Evolutionary conservation across 30 jellyfish, hydroid and myxozoan species (phyloP), one percentile per base, ranked within the genome.

Genomic region (Cassiopea andromeda): DNA sequence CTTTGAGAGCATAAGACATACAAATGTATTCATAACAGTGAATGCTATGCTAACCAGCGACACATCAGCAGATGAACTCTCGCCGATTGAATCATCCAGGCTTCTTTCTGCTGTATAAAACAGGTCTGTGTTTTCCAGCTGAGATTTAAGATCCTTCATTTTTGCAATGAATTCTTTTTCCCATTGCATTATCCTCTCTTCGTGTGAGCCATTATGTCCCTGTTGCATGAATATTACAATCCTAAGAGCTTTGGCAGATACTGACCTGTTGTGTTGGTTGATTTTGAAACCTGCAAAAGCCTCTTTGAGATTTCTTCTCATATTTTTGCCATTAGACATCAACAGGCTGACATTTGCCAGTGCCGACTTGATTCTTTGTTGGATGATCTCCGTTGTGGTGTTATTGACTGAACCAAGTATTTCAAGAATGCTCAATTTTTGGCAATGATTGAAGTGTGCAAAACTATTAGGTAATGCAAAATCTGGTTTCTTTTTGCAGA

Each of bases 21-120:
- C 78, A 80, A 93, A 88, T 59, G 94, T 93, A 2, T 76, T 82
- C 98, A 93, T 93, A 4, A 93, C 71, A 43, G 94, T 69, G 73
- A 93, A 87, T 16, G 98, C 57, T 2, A 93, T 82, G 50, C 94
- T 60, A 1, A 93, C 85, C 44, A 84, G 66, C 10, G 80, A 57
- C 13, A 68, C 64, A 61, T 89, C 96, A 69, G 75, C 18, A n/a
- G 89, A 78, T 16, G 96, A 57, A 60, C 96, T 89, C 44, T 74
- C 96, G 17, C 70, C 48, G 0, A 79, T 80, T 2, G 96, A 64
- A 60, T 89, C 96, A 71, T 89, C 96, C 86, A 74, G 17, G 38
- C 92, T 80, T 71, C 96, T 89, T 58, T 81, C 89, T 0, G 94
- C 92, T 14, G 83, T 14, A 89, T 14, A 85, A 16, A 7, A 70